A percentile compares a stretch with the other conserved stretches of the same genome.
These are phyloP conservation scores for Halcyon badia DNA, from an alignment of 2,797 vertebrate genomes.

Conservation along the genomic window DNA sequence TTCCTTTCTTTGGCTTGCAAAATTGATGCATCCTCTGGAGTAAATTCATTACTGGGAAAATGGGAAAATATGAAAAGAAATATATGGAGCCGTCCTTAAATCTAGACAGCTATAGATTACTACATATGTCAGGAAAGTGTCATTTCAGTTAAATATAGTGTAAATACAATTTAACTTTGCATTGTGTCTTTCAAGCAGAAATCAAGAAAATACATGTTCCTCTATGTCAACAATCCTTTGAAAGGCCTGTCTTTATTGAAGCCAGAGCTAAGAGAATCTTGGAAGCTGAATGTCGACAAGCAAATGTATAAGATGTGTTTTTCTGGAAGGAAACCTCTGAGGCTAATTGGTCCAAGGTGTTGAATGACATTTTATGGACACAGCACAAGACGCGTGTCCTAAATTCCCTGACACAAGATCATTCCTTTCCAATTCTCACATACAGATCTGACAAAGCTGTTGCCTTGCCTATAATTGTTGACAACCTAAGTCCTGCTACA, in stretches of 20 bases:
- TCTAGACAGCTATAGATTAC: not conserved
- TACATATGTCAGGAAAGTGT: not conserved
- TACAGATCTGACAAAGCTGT: not conserved
- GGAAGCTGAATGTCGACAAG: not conserved
- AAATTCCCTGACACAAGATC: not conserved
- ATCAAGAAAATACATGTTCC: not conserved
- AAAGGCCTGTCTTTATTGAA: not conserved
- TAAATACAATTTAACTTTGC: not conserved
- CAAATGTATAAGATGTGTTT: not conserved
- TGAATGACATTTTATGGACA: not conserved
- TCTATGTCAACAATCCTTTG: not conserved
- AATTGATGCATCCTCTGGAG: not conserved
- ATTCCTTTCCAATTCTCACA: not conserved
- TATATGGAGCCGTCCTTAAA: not conserved
- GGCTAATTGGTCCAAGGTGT: not conserved
- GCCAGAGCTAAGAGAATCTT: not conserved
- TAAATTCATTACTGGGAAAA: slow-evolving; percentile 1
- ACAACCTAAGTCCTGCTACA: not conserved
- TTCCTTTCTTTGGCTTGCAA: not conserved
- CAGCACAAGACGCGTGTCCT: not conserved
- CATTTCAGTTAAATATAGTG: not conserved
- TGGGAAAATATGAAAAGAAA: not conserved
- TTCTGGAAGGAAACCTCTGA: not conserved
- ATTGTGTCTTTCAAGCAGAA: not conserved
- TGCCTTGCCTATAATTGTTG: not conserved